A percentile compares a stretch with the other conserved stretches of the same genome.
Evolutionary conservation across 2,113 vertebrate species (phyloP).

Genomic region (Chauna torquata): DNA sequence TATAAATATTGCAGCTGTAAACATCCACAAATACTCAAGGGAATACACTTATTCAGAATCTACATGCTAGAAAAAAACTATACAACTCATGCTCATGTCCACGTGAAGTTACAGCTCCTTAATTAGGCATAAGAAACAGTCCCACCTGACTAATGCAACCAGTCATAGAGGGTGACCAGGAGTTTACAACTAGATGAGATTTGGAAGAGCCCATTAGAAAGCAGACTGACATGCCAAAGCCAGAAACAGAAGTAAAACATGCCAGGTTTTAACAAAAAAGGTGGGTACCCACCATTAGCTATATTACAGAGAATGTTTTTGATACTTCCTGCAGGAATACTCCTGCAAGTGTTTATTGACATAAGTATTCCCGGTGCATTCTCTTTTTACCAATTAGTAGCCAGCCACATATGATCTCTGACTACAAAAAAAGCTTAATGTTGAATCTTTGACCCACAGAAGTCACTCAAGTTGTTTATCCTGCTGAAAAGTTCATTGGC

Average conservation of each 20-base stretch:
- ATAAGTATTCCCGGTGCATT: background rate
- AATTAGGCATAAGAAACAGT: background rate
- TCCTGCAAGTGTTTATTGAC: background rate
- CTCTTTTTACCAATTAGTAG: background rate
- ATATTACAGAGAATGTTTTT: background rate
- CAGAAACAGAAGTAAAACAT: background rate
- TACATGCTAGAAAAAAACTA: background rate
- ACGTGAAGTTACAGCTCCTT: background rate
- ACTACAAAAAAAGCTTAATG: background rate
- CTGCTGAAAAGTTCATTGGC: background rate
- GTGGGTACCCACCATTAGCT: background rate
- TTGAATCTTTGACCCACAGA: background rate
- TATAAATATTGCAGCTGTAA: background rate
- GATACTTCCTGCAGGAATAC: background rate
- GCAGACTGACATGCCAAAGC: background rate
- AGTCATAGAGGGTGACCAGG: background rate
- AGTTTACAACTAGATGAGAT: background rate
- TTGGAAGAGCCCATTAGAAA: background rate
- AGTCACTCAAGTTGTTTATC: background rate
- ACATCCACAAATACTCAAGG: background rate
- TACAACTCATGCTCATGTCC: background rate
- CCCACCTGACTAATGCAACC: background rate
- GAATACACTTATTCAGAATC: accelerated
- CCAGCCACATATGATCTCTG: background rate
- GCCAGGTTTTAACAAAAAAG: background rate